Evolutionary conservation across 1,140 invertebrate genomes (phyloP).

Genomic region (Pseudomyrmex pallidus): DNA sequence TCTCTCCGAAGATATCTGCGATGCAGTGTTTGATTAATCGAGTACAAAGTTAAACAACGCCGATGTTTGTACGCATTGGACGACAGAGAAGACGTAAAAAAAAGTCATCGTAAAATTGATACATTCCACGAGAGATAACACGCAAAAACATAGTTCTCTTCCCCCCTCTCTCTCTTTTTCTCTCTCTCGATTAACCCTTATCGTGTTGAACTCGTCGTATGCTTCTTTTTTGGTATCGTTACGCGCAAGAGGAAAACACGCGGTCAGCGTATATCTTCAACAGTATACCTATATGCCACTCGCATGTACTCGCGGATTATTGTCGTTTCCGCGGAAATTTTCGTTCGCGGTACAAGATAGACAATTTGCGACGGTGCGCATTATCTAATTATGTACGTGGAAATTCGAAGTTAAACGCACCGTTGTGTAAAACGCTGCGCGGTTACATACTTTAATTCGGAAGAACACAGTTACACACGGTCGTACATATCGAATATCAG

Average conservation of each 20-base stretch:
- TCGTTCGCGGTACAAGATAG: background rate
- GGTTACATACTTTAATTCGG: background rate
- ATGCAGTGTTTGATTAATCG: slow-evolving; percentile 66
- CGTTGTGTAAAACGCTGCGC: background rate
- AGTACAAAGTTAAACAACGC: slow-evolving; percentile 68
- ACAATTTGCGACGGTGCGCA: slow-evolving; percentile 17
- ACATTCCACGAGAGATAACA: slow-evolving; percentile 69
- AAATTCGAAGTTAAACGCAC: slow-evolving; percentile 28
- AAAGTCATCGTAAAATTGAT: slow-evolving; percentile 78
- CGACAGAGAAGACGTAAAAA: slow-evolving; percentile 30
- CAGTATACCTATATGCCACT: background rate
- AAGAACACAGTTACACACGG: background rate
- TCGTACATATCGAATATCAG: background rate
- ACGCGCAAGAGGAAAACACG: slow-evolving; percentile 46
- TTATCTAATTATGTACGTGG: slow-evolving; percentile 36
- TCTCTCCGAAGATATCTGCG: background rate
- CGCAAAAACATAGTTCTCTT: slow-evolving; percentile 68
- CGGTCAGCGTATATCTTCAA: background rate
- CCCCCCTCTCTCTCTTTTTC: slow-evolving; percentile 46
- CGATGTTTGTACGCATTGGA: slow-evolving; percentile 59
- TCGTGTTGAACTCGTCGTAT: slow-evolving; percentile 53
- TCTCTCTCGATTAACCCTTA: slow-evolving; percentile 31
- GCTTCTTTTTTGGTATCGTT: slow-evolving; percentile 7
- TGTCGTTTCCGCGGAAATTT: slow-evolving; percentile 30
- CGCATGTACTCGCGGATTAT: slow-evolving; percentile 18